Evolutionary conservation across 2,888 invertebrate species (phyloP).

Genomic region (Leucania comma): DNA sequence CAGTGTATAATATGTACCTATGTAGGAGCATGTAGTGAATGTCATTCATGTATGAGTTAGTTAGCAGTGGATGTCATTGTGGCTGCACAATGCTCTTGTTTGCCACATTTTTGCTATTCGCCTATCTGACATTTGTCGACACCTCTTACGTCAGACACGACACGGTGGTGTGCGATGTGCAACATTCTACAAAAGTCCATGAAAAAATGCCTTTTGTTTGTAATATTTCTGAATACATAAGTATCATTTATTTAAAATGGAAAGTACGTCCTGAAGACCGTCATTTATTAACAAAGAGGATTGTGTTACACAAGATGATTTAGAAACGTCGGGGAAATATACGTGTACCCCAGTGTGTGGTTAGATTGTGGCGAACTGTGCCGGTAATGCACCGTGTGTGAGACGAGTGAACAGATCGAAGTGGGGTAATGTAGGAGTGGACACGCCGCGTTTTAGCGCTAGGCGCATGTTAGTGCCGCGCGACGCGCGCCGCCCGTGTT

Average conservation of each 20-base stretch:
- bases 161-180: conserved; percentile 2
- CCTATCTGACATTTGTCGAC: conserved; percentile 27
- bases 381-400: conserved; percentile 21
- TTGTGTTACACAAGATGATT: conserved; percentile 35
- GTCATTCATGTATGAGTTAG: conserved; percentile 30
- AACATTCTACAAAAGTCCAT: conserved; percentile 13
- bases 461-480: conserved; percentile 21
- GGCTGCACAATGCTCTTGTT: conserved; percentile 2
- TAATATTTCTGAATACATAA: conserved; percentile 20
- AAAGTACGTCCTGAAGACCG: conserved; percentile 40
- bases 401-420: conserved; percentile 36
- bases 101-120: conserved; percentile 5
- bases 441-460: conserved; percentile 37
- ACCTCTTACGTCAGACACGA: conserved; percentile 24
- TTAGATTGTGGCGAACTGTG: conserved; percentile 2
- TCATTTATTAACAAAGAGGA: conserved; percentile 35
- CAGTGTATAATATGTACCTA: background rate
- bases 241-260: conserved; percentile 47
- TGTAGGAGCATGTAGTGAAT: conserved; percentile 21
- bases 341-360: background rate
- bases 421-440: conserved; percentile 48
- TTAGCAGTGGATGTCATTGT: background rate
- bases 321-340: conserved; percentile 21
- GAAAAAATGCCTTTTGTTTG: conserved; percentile 33
- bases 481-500: conserved; percentile 30